Evolutionary conservation across 2,113 vertebrate genomes (phyloP).

Genomic region (Eudyptes chrysolophus): DNA sequence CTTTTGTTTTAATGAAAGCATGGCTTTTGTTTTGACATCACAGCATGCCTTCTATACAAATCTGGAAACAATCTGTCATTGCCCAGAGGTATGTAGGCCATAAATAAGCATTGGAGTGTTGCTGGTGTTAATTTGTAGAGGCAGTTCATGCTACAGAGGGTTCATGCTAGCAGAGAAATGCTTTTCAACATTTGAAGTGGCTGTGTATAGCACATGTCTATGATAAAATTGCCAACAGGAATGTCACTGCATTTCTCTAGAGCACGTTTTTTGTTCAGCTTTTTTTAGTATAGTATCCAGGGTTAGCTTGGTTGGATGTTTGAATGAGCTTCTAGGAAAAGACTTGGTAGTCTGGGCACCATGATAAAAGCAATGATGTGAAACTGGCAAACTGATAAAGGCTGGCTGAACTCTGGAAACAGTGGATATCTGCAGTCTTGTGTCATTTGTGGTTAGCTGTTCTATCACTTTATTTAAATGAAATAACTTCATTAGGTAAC

Average conservation of each 20-base stretch:
- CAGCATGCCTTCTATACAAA: neutral
- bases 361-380: neutral
- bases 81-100: neutral
- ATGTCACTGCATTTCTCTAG: neutral
- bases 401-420: neutral
- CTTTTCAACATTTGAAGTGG: constrained; percentile 20
- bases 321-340: neutral
- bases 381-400: neutral
- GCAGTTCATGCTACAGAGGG: neutral
- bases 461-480: neutral
- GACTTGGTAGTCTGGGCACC: neutral
- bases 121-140: constrained; percentile 5
- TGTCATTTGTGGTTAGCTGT: neutral
- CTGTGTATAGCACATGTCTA: neutral
- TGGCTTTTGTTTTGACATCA: constrained; percentile 24
- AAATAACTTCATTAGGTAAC: neutral
- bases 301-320: neutral
- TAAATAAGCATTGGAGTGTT: constrained; percentile 18
- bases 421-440: neutral
- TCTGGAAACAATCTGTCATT: constrained; percentile 49
- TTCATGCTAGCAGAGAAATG: neutral
- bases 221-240: constrained; percentile 2
- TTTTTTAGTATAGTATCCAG: neutral
- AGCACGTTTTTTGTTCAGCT: neutral
- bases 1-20: neutral